Evolutionary conservation across 64 coral and sea anemone genomes (phyloP).

Genomic region (Actinia equina): DNA sequence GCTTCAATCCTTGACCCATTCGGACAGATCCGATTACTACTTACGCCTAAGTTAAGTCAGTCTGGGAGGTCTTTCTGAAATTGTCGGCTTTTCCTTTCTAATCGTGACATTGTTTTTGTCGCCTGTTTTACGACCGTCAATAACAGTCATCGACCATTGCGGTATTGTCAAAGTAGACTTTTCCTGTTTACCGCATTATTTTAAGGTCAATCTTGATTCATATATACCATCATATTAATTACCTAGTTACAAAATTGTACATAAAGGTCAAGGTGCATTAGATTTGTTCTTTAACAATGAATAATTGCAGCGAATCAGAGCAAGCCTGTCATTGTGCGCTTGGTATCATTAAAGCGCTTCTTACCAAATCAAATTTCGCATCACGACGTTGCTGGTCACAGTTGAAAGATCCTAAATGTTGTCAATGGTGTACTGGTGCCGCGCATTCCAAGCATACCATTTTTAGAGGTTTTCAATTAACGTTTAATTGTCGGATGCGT

Average conservation of each 20-base stretch:
- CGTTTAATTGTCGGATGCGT: neutral
- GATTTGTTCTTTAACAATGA: neutral
- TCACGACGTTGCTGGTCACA: neutral
- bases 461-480: constrained; percentile 14
- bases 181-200: constrained; percentile 3
- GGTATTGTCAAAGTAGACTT: neutral
- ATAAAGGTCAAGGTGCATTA: constrained; percentile 1
- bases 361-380: neutral
- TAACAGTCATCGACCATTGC: neutral
- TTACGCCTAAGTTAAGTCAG: neutral
- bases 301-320: neutral
- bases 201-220: constrained; percentile 14
- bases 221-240: constrained; percentile 9
- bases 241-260: constrained; percentile 10
- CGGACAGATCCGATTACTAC: neutral
- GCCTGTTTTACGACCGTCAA: constrained; percentile 1
- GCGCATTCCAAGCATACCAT: constrained; percentile 11
- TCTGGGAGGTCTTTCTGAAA: constrained; percentile 3
- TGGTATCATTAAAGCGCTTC: neutral
- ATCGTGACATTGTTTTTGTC: constrained; percentile 4
- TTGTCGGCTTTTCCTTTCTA: neutral
- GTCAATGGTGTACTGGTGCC: neutral
- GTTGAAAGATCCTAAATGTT: neutral
- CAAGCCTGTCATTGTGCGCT: neutral
- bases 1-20: neutral